Base-by-base conservation (phyloP, 1,140 invertebrate species). In the Riptortus pedestris region DNA sequence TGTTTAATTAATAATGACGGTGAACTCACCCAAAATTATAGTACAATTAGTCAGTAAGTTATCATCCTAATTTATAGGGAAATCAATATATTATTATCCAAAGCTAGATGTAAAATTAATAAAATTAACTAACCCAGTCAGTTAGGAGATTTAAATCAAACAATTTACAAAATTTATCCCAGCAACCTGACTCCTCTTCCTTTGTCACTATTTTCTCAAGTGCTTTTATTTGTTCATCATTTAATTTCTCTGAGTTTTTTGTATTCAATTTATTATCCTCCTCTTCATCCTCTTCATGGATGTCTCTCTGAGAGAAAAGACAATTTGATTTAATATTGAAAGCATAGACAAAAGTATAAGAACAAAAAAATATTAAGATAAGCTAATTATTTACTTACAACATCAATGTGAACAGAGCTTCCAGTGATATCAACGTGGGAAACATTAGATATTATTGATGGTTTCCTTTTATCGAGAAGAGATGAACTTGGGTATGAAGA, bases 371-470 rank as follows among this genome's bases (percentile, higher is more conserved):
- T n/a, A n/a, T n/a, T n/a, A n/a, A n/a, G n/a, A n/a, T n/a, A n/a
- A n/a, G n/a, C n/a, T n/a, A n/a, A n/a, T n/a, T n/a, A n/a, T n/a
- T n/a, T n/a, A 64, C 63, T 65, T 60, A 69, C 61, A 14, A 68
- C 27, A 22, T 67, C 64, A 22, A 70, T 59, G 38, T 69, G 67
- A 63, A 65, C 65, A 5, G 64, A 66, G 43, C 65, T 67, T 20
- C 83, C 84, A 52, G 81, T 85, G 71, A 85, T 84, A 72, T 86
- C 84, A 77, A 85, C 79, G 66, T 82, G 80, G 0, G 84, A 86
- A 57, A 85, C 79, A 71, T 83, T 84, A 11, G 83, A 85, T 68
- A 84, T 82, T 38, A 84, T 79, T 12, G 84, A 85, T 33, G 80
- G 78, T 73, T 83, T 83, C 26, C 69, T 65, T 57, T 33, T 62